phyloP scores from a whole-genome alignment of 2,113 vertebrate species.

The Pteruthius melanotis region DNA sequence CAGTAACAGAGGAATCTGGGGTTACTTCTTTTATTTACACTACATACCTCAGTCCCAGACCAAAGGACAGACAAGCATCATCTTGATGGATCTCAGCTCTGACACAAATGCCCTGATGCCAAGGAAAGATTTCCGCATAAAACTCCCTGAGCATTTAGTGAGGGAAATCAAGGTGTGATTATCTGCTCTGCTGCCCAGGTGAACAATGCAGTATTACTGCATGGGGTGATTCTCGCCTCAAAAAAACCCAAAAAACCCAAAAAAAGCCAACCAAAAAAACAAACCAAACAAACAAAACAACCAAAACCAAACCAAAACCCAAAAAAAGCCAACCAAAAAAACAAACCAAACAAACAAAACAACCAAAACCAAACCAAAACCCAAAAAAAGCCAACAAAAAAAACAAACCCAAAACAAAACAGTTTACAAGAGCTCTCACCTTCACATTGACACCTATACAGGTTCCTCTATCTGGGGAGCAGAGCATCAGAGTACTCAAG shows the following conservation, averaged over 20 bases:
- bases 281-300: fast-evolving
- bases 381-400: too few relatives aligned
- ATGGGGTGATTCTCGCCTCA: background rate
- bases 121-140: background rate
- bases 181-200: background rate
- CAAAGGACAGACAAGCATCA: background rate
- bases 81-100: background rate
- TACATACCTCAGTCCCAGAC: background rate
- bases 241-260: background rate
- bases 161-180: background rate
- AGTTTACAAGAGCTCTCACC: background rate
- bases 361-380: too few relatives aligned
- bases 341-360: fast-evolving
- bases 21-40: background rate
- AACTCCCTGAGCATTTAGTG: background rate
- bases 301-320: too few relatives aligned
- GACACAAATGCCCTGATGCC: too few relatives aligned
- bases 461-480: background rate
- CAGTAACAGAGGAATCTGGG: background rate
- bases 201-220: background rate
- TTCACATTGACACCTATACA: background rate
- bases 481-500: background rate
- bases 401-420: fast-evolving
- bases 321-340: too few relatives aligned
- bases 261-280: too few relatives aligned